These are phyloP conservation scores for Microctenopoma lineatum DNA, from an alignment of 2,797 vertebrate species.

Conservation along the genomic window DNA sequence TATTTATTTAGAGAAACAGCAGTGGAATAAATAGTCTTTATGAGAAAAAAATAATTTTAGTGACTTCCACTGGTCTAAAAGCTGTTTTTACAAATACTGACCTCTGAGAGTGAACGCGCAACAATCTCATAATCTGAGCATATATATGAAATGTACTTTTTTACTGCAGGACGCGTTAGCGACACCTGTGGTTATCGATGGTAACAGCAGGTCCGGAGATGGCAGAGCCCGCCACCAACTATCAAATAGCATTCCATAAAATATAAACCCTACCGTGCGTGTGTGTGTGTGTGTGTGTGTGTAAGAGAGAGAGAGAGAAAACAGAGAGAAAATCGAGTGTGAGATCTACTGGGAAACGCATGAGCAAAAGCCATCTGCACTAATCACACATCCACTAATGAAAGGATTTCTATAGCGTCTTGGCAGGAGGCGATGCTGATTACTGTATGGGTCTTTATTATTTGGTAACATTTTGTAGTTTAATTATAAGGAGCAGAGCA, in stretches of 20 bases:
- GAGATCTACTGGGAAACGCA: background rate
- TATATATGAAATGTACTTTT: background rate
- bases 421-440: conserved; percentile 5
- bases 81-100: too few species aligned
- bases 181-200: background rate
- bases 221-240: background rate
- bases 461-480: conserved; percentile 2
- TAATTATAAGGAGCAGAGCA: conserved; percentile 6
- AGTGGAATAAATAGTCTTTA: too few species aligned
- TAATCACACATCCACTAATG: conserved; percentile 1
- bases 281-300: too few species aligned
- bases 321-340: background rate
- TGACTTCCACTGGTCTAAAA: too few species aligned
- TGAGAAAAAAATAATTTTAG: too few species aligned
- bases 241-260: background rate
- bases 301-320: background rate
- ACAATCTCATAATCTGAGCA: too few species aligned
- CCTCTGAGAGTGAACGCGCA: too few species aligned
- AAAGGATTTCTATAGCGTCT: background rate
- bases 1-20: too few species aligned
- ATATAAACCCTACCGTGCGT: too few species aligned
- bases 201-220: background rate
- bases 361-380: background rate
- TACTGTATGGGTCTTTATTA: background rate
- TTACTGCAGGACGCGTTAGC: background rate